Base-by-base conservation (phyloP, 2,888 invertebrate species). In the Patella pellucida region DNA sequence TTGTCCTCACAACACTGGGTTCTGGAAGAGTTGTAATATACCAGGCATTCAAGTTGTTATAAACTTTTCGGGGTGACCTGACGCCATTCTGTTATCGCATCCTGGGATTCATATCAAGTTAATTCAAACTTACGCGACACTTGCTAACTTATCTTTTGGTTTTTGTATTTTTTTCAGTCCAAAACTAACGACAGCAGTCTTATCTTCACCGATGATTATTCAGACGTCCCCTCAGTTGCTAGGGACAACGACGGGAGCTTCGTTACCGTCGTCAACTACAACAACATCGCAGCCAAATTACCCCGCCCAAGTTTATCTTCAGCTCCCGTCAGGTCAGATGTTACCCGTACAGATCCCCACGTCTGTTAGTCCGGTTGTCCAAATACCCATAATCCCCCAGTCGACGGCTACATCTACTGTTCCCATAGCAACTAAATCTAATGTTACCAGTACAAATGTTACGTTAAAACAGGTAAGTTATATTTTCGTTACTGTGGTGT, bases 321-420 rank as follows among this genome's bases (percentile, higher is more conserved):
- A 93, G 86, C 91, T 93, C 41, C 92, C 93, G 5, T 92, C 92
- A 86, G 93, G 93, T 11, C 91, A 92, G 85, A 88, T 92, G 69
- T 90, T 90, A 54, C 91, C 89, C 15, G 84, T 93, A 81, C 92
- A 92, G 76, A 86, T 92, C 52, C 85, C 80, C 50, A 68, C 80
- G 15, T 68, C 78, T 62, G 68, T 50, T 62, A 68, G 41, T 23
- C 68, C 73, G n/a, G 68, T 71, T 31, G 74, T 75, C 41, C 68
- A 56, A 31, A 41, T 75, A 56, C 27, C 68, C 16, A 41, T 51
- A 62, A 69, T 67, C 69, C 69, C 16, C 54, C 69, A 50, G 69
- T 23, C 75, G 68, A 69, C 77, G 52, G 76, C 76, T 41, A 73
- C 76, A 15, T n/a, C 75, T 31, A 62, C 74, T 50, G 73, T 74